Conservation (phyloP, 2,797 vertebrate genomes). For the Spondyliosoma cantharus region DNA sequence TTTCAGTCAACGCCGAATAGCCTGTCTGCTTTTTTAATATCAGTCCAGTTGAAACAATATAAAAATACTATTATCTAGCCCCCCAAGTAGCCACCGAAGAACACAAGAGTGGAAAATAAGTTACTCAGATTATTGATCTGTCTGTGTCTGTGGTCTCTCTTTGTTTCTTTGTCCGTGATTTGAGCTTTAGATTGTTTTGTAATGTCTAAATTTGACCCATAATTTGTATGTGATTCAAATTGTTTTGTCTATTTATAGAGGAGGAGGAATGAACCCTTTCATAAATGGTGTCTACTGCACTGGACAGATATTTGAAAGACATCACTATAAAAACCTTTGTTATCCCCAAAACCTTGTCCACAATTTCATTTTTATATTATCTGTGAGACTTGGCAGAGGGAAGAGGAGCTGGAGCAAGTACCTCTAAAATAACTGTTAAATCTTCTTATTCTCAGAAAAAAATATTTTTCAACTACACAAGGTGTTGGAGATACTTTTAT, state of each 20-base stretch:
- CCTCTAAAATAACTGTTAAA: too few relatives aligned
- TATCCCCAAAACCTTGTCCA: too few relatives aligned
- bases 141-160: background rate
- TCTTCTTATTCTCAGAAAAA: too few relatives aligned
- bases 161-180: conserved; percentile 5
- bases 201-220: background rate
- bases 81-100: background rate
- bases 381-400: too few relatives aligned
- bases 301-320: too few relatives aligned
- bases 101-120: conserved; percentile 4
- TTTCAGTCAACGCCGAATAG: conserved; percentile 6
- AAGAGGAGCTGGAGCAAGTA: too few relatives aligned
- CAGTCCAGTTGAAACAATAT: background rate
- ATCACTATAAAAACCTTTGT: too few relatives aligned
- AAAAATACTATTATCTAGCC: conserved; percentile 4
- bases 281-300: too few relatives aligned
- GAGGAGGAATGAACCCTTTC: background rate
- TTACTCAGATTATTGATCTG: conserved; percentile 32
- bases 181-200: conserved; percentile 3
- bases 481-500: too few relatives aligned
- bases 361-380: too few relatives aligned
- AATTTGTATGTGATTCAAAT: background rate
- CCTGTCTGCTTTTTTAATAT: conserved; percentile 2
- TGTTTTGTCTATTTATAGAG: background rate
- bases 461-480: too few relatives aligned